Conservation (phyloP, 2,888 invertebrate species). For the Stictocephala bisonia region DNA sequence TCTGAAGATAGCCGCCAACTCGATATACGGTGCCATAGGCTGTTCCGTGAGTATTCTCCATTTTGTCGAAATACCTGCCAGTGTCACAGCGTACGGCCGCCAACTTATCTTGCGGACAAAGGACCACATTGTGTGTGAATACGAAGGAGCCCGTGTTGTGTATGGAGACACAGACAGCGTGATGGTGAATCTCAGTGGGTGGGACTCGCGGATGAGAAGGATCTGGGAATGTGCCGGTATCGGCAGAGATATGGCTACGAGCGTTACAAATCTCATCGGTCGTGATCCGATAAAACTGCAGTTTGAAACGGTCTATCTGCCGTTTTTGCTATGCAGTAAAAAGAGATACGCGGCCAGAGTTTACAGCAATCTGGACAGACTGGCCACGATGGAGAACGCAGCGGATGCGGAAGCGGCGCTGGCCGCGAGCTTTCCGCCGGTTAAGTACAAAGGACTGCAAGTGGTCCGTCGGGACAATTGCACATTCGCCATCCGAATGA, state of each 20-base stretch:
- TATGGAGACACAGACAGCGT: constrained; percentile 15
- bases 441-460: not conserved
- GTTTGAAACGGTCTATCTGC: constrained; percentile 1
- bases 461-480: constrained; percentile 10
- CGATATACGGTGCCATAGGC: constrained; percentile 12
- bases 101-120: not conserved
- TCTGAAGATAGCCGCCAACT: constrained; percentile 3
- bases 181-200: not conserved
- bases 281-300: not conserved
- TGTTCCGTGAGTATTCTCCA: not conserved
- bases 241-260: not conserved
- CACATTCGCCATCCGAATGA: not conserved
- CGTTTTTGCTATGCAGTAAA: not conserved
- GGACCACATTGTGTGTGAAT: not conserved
- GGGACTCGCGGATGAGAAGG: not conserved
- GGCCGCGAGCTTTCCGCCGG: not conserved
- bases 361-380: not conserved
- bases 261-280: not conserved
- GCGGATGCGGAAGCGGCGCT: not conserved
- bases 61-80: not conserved
- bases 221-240: not conserved
- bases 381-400: not conserved
- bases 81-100: constrained; percentile 14
- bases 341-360: constrained; percentile 1
- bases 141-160: not conserved